Base-by-base conservation (phyloP, 37 sponge, comb jelly and placozoan species). In the Spongilla lacustris region DNA sequence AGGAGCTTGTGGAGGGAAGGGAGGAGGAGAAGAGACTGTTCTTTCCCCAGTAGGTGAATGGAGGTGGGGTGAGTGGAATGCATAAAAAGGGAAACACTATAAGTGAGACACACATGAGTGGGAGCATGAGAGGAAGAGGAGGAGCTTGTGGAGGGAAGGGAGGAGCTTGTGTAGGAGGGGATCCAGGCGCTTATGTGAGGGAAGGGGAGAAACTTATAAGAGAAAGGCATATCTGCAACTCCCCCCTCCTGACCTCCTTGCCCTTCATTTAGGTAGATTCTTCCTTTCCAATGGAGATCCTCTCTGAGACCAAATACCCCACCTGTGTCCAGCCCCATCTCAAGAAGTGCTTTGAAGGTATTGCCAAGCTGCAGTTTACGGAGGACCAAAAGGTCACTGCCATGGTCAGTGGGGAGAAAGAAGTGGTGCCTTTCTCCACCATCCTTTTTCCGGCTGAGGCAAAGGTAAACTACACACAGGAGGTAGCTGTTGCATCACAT, bases 271-370 rank as follows among this genome's bases (percentile, higher is more conserved):
- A 94, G 96, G 30, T 97, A 95, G n/a, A 78, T 97, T 97, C 88
- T 97, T 97, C 71, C 75, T 97, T 49, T 97, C 98, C 17, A 97
- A 97, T 97, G 76, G 98, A 97, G 88, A 97, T 97, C 68, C 80
- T 97, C 24, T 97, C 98, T 22, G 98, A 97, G 86, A 97, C 98
- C 14, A 97, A 97, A 67, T 95, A 97, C 71, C 98, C 98, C 11
- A 89, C 91, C n/a, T 66, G 98, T 66, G 98, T 97, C 19, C 98
- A 97, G 81, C 98, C 95, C 79, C 98, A 97, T 68, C 86, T 97
- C 70, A 97, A 97, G 95, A 97, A 97, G 81, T 97, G 98, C 75
- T 97, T 97, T 82, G 98, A 97, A 71, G 98, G 98, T 9, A 96
- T 98, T 38, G 93, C 91, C 34, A 96, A 94, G 82, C 88, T 98